Base-by-base conservation (phyloP, 2,797 vertebrate species). In the Sphenodon punctatus region DNA sequence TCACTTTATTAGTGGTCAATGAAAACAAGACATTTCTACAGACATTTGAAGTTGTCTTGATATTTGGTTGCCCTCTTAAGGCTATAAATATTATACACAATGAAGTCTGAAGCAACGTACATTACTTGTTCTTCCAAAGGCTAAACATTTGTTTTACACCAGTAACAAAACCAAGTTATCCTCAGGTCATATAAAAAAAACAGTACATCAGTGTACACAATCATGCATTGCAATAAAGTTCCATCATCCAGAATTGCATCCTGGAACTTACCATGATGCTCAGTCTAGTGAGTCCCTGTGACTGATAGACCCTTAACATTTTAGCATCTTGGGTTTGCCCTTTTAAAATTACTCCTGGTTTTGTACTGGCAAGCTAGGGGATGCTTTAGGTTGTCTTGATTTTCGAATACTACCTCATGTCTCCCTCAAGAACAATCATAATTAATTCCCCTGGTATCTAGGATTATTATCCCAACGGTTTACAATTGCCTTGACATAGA, bases 1-100 rank as follows among this genome's bases (percentile, higher is more conserved):
- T 2, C 15, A 67, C 87, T 93, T 89, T 90, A 89, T 93, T 92
- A 82, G 64, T 55, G 16, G 65, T 56, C 27, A 75, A 1, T 67
- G 88, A 58, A 80, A 82, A 36, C 59, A 42, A 64, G 60, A 20
- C 68, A 65, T 67, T 80, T 60, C 61, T 42, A 58, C 30, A 68
- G 58, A 84, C 81, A 78, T 34, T 61, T 78, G 69, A 60, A 71
- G 13, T 14, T 3, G 22, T 64, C 61, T 22, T 19, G 12, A 17
- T 3, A 1, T 19, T 60, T 60, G 63, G 60, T 34, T 51, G 51
- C n/a, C n/a, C n/a, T 16, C 20, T 76, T 82, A 36, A 60, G 64
- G 10, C 12, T 86, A 48, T 66, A 76, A 78, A 71, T 27, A 12
- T 82, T 12, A 53, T 71, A 22, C n/a, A 32, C 60, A 8, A 1